Conservation (phyloP, 2,888 invertebrate species). For the Mesorhabditis belari region DNA sequence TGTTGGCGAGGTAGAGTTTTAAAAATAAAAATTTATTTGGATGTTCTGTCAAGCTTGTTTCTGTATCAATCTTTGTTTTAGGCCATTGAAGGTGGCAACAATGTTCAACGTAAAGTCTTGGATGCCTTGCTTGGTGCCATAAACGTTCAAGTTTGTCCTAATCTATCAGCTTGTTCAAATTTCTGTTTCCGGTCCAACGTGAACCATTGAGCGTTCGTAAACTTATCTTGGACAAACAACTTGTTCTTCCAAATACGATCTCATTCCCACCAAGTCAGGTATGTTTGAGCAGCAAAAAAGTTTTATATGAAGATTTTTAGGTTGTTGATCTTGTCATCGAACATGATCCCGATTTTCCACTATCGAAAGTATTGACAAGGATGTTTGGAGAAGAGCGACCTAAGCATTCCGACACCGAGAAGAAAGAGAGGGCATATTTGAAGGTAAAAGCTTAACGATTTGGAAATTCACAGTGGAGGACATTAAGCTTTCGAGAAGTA, state of each 20-base stretch:
- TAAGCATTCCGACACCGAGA: conserved; percentile 42
- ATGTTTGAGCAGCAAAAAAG: neutral
- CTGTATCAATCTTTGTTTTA: neutral
- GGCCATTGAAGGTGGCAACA: conserved; percentile 26
- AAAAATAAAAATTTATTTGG: too few relatives aligned
- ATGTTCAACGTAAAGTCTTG: conserved; percentile 40
- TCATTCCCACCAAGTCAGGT: conserved; percentile 49
- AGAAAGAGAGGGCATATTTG: conserved; percentile 31
- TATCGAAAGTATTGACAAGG: conserved; percentile 35
- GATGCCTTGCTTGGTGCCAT: conserved; percentile 46
- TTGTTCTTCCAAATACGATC: conserved; percentile 50
- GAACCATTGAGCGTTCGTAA: conserved; percentile 46
- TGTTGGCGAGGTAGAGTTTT: conserved; percentile 19
- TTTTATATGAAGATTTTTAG: conserved; percentile 7
- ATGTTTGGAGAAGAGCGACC: conserved; percentile 47
- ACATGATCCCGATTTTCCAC: conserved; percentile 45
- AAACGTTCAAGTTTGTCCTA: conserved; percentile 31
- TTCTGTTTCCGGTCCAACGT: conserved; percentile 26
- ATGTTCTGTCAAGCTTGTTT: neutral
- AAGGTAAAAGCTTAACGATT: conserved; percentile 13
- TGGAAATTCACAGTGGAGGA: neutral
- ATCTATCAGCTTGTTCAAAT: neutral
- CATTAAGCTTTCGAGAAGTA: neutral
- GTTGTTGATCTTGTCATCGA: conserved; percentile 49
- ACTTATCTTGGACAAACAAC: conserved; percentile 47